These are phyloP conservation scores for Pseudocheirus occidentalis DNA, from an alignment of 2,797 vertebrate species.

Conservation along the genomic window DNA sequence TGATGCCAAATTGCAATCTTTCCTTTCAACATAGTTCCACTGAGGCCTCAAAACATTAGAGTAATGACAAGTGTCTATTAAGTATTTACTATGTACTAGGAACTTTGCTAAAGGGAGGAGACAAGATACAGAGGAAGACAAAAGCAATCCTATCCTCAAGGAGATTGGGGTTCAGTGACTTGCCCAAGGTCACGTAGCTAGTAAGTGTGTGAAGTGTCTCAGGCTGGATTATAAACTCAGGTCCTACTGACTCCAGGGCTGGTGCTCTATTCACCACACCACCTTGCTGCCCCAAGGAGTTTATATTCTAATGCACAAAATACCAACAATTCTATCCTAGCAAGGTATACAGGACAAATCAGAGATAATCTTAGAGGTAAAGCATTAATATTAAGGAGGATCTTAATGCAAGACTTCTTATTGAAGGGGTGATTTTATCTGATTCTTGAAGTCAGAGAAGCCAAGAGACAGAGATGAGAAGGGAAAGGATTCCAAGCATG, in stretches of 20 bases:
- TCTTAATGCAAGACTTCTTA: background rate
- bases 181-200: too few species aligned
- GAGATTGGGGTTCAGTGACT: too few species aligned
- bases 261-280: too few species aligned
- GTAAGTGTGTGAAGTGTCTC: too few species aligned
- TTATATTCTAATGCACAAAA: background rate
- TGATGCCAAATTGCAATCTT: background rate
- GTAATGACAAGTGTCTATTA: background rate
- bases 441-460: background rate
- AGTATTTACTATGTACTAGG: background rate
- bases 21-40: background rate
- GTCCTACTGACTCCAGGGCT: too few species aligned
- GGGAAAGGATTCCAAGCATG: background rate
- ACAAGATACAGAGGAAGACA: background rate
- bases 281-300: background rate
- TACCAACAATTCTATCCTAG: background rate
- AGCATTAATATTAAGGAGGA: background rate
- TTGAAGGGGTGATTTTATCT: background rate
- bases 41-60: background rate
- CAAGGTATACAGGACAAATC: background rate
- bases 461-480: background rate
- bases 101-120: background rate
- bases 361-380: background rate
- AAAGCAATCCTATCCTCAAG: background rate
- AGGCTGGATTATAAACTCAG: too few species aligned